Percentiles rank a stretch among this genome's conserved stretches.
phyloP scores from a whole-genome alignment of 37 sponge, comb jelly and placozoan genomes.

The Geodia barretti region DNA sequence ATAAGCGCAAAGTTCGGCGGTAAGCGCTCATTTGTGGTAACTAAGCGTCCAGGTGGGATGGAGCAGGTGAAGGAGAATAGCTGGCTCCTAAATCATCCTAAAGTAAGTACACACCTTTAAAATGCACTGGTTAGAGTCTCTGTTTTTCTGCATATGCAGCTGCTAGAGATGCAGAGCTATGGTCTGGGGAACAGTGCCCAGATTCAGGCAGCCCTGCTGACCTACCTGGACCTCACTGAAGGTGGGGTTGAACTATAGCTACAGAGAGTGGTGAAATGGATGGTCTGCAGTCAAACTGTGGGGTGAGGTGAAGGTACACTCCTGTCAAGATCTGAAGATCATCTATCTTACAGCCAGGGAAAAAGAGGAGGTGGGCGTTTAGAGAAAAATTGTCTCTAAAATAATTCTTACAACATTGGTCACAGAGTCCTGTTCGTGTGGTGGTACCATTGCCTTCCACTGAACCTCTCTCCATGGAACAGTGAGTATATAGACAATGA shows the following conservation, averaged over 20 bases:
- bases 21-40: too few relatives aligned
- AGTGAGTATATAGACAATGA: not conserved
- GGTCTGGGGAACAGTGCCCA: not conserved
- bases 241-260: constrained; percentile 17
- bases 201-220: not conserved
- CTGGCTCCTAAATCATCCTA: constrained; percentile 12
- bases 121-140: not conserved
- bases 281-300: constrained; percentile 22
- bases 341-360: constrained; percentile 13
- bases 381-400: not conserved
- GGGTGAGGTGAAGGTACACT: constrained; percentile 1
- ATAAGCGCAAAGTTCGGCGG: too few relatives aligned
- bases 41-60: too few relatives aligned
- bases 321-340: not conserved
- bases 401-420: not conserved
- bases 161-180: constrained; percentile 7
- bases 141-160: not conserved
- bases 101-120: not conserved
- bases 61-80: not conserved
- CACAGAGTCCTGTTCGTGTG: not conserved
- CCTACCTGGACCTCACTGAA: constrained; percentile 55
- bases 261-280: not conserved
- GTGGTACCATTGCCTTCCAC: constrained; percentile 29
- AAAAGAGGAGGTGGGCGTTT: not conserved
- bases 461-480: constrained; percentile 1